Evolutionary conservation across 2,113 vertebrate genomes (phyloP).

Genomic region (Engraulis encrasicolus): DNA sequence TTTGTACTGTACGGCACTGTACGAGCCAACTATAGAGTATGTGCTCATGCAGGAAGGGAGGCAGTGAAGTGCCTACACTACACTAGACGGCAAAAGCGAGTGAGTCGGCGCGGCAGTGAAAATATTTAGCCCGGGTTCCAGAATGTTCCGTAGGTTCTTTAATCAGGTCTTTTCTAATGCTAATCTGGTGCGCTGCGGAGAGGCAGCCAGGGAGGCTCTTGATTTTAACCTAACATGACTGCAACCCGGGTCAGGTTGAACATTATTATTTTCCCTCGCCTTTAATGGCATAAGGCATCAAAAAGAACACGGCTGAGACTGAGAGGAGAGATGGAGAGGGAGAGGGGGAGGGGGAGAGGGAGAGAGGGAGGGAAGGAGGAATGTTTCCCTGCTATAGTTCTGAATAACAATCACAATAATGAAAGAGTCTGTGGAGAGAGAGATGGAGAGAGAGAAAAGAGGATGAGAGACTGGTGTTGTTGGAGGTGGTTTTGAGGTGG

Average conservation of each 20-base stretch:
- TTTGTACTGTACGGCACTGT: background rate
- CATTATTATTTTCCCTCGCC: slow-evolving; percentile 32
- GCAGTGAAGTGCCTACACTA: no score
- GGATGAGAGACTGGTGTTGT: background rate
- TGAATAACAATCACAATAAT: slow-evolving; percentile 73
- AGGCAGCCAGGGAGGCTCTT: slow-evolving; percentile 13
- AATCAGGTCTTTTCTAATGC: background rate
- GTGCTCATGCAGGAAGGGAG: no score
- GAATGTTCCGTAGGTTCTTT: background rate
- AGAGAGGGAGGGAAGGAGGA: background rate
- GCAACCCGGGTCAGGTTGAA: slow-evolving; percentile 39
- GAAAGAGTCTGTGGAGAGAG: slow-evolving; percentile 61
- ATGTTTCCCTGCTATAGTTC: slow-evolving; percentile 49
- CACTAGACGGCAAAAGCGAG: no score
- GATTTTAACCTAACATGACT: slow-evolving; percentile 50
- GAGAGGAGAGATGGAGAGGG: no score
- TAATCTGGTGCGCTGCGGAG: slow-evolving; percentile 34
- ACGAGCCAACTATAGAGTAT: background rate
- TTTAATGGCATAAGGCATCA: slow-evolving; percentile 45
- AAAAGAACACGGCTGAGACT: background rate
- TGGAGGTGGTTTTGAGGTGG: background rate
- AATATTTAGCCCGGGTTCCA: background rate
- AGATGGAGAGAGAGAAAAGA: background rate
- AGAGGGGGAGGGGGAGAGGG: background rate
- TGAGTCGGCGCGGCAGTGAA: no score